These are phyloP conservation scores for Gouania willdenowi DNA, from an alignment of 2,797 vertebrate species.

Conservation along the genomic window DNA sequence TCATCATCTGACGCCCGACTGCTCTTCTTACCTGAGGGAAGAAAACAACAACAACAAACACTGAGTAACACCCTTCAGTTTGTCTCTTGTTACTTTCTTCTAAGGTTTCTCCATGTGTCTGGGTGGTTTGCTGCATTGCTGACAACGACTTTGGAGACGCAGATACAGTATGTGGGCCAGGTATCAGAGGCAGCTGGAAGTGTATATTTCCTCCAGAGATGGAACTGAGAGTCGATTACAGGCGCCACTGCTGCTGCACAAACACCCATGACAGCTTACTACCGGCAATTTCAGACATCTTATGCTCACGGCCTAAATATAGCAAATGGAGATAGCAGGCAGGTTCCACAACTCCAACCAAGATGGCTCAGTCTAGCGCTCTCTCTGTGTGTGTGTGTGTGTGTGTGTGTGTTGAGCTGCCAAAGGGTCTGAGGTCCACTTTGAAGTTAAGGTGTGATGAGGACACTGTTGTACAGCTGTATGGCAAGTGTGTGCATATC, in stretches of 20 bases:
- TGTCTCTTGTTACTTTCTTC: slow-evolving; percentile 20
- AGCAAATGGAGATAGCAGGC: slow-evolving; percentile 70
- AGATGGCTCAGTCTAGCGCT: slow-evolving; percentile 40
- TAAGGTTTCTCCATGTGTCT: slow-evolving; percentile 35
- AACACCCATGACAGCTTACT: slow-evolving; percentile 75
- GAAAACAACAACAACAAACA: slow-evolving; percentile 9
- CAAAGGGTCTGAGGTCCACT: slow-evolving; percentile 66
- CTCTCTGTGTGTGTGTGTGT: slow-evolving; percentile 2
- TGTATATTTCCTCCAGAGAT: slow-evolving; percentile 66
- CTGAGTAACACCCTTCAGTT: neutral
- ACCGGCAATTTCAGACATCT: slow-evolving; percentile 70
- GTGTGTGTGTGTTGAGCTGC: slow-evolving; percentile 33
- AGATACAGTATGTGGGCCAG: slow-evolving; percentile 69
- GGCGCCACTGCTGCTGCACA: slow-evolving; percentile 54
- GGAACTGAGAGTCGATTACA: slow-evolving; percentile 70
- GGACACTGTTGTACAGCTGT: slow-evolving; percentile 54
- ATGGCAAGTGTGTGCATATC: slow-evolving; percentile 29
- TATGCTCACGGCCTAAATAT: slow-evolving; percentile 70
- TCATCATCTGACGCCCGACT: slow-evolving; percentile 45
- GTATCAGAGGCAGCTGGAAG: slow-evolving; percentile 65
- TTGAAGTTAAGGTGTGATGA: slow-evolving; percentile 75
- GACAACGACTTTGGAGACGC: slow-evolving; percentile 57
- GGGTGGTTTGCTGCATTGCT: slow-evolving; percentile 20
- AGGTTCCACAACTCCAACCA: slow-evolving; percentile 50
- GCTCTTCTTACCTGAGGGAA: slow-evolving; percentile 49